Evolutionary conservation across 2,113 vertebrate species (phyloP).

Genomic region (Natator depressus): DNA sequence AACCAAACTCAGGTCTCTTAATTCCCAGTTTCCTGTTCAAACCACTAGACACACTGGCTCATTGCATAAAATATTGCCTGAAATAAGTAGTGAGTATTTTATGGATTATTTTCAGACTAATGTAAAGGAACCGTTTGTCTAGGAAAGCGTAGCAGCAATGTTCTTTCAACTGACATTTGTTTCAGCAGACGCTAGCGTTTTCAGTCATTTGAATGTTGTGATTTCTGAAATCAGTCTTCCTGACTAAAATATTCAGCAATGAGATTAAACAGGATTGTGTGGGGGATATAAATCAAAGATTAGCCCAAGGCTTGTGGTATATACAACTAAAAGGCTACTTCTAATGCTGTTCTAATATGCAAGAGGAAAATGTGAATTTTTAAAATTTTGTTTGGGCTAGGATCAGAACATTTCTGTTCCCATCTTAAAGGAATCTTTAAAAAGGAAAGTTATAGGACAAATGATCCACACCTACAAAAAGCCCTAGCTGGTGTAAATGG

Average conservation of each 20-base stretch:
- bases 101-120: background rate
- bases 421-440: background rate
- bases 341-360: background rate
- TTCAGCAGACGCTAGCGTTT: background rate
- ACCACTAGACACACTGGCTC: background rate
- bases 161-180: background rate
- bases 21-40: background rate
- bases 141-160: no score
- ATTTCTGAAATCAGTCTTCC: background rate
- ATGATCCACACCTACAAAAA: background rate
- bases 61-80: background rate
- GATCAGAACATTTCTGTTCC: background rate
- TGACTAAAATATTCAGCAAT: slow-evolving; percentile 1
- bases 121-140: background rate
- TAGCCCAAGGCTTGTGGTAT: background rate
- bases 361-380: background rate
- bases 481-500: background rate
- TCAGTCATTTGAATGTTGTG: background rate
- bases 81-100: background rate
- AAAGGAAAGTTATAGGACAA: background rate
- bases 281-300: background rate
- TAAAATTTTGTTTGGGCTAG: background rate
- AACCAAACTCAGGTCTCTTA: background rate
- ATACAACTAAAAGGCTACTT: background rate
- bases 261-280: background rate